Conservation (phyloP, 2,888 invertebrate genomes). For the Erynnis tages region DNA sequence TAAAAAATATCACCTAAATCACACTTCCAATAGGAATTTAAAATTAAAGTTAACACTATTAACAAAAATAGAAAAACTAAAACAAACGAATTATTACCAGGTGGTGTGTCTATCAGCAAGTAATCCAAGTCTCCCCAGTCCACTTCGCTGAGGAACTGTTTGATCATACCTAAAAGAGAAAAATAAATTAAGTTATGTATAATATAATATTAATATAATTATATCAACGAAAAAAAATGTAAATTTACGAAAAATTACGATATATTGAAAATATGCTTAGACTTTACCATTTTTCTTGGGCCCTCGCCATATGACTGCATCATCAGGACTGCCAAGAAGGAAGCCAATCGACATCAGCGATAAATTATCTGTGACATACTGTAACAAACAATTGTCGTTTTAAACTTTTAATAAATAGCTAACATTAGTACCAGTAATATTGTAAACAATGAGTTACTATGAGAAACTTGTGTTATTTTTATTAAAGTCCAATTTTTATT, state of each 20-base stretch:
- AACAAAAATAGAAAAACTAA: too few species aligned
- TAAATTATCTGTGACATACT: constrained; percentile 96
- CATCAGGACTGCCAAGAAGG: constrained; percentile 91
- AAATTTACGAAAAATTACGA: too few species aligned
- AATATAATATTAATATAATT: too few species aligned
- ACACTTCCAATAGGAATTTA: too few species aligned
- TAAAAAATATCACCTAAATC: too few species aligned
- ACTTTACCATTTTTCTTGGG: constrained; percentile 97
- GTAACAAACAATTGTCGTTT: constrained; percentile 29
- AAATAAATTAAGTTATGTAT: not conserved
- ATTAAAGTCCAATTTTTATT: too few species aligned
- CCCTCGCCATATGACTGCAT: constrained; percentile 99
- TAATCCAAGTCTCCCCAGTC: constrained; percentile 97
- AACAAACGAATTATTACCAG: constrained; percentile 78
- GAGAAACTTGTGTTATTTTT: too few species aligned
- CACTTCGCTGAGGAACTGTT: constrained; percentile 96
- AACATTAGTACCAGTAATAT: not conserved
- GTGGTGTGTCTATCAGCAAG: constrained; percentile 95
- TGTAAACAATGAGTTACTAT: not conserved
- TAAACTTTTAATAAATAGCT: too few species aligned
- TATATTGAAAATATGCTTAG: not conserved
- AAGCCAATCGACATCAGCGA: constrained; percentile 99
- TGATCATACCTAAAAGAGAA: constrained; percentile 88
- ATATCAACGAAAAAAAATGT: too few species aligned
- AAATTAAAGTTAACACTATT: too few species aligned